Conservation (phyloP, 2,113 vertebrate species). For the Labeo catla region DNA sequence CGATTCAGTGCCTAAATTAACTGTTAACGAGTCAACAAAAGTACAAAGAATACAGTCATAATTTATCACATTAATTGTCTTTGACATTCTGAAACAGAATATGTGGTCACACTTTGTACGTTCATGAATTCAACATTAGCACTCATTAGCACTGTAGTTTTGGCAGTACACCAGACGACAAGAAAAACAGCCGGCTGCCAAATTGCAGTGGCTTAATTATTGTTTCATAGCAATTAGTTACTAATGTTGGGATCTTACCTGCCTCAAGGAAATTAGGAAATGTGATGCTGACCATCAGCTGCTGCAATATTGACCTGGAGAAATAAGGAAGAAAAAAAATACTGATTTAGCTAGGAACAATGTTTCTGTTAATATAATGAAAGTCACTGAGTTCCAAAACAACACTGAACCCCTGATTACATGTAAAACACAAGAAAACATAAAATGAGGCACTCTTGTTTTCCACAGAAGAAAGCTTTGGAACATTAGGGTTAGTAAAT, state of each 20-base stretch:
- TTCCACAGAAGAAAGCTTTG: neutral
- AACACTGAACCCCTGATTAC: neutral
- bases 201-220: neutral
- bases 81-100: conserved; percentile 6
- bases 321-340: conserved; percentile 27
- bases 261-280: conserved; percentile 89
- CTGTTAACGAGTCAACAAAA: neutral
- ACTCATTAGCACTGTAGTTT: neutral
- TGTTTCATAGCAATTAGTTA: conserved; percentile 6
- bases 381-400: neutral
- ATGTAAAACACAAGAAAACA: neutral
- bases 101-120: neutral
- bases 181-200: neutral
- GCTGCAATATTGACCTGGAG: conserved; percentile 91
- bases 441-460: neutral
- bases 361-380: neutral
- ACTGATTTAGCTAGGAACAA: conserved; percentile 16
- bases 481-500: neutral
- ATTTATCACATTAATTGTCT: neutral
- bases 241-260: conserved; percentile 76
- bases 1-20: too few species aligned
- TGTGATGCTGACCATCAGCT: conserved; percentile 89
- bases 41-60: neutral
- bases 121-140: neutral
- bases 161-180: neutral